Base-by-base conservation (phyloP, 2,113 vertebrate genomes). In the Hemicordylus capensis region DNA sequence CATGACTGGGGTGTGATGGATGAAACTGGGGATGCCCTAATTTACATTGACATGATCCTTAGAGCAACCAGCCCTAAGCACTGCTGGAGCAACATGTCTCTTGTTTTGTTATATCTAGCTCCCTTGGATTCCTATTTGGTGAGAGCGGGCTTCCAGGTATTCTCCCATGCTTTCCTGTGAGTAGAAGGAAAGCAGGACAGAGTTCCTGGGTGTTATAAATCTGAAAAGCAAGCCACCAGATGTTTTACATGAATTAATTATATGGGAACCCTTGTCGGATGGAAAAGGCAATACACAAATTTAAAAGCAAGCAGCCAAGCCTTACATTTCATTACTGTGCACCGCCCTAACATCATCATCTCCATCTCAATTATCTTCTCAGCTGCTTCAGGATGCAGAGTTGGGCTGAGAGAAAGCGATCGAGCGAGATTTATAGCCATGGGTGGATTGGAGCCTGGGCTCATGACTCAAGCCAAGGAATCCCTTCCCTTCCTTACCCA, bases 401-500 rank as follows among this genome's bases (percentile, higher is more conserved):
- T 17, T 54, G 51, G 17, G 51, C 51, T 54, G 39, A 20, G n/a
- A 17, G 64, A 28, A 67, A 67, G 64, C 31, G 37, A 37, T 20
- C 34, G 2, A 22, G 66, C 7, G 34, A 37, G 34, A 12, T 39
- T 39, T 8, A 31, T 2, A 39, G 17, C 66, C 28, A 24, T 44
- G 9, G 42, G 42, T 73, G 39, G 22, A 44, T 73, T 46, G 4
- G 24, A 73, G 28, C 3, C 91, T 88, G 89, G 89, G 11, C 76
- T 88, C 78, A 92, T 31, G 4, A 79, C 56, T 84, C 89, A 92
- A 85, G 89, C 87, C 85, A 92, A 90, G 22, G 8, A 26, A 39
- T 72, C 4, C 22, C 9, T 69, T 37, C 67, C 87, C 87, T 66
- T 92, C 87, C 76, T 42, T 92, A 89, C 90, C 93, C 88, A 93